These are phyloP conservation scores for Crossaster papposus DNA, from an alignment of 53 echinoderm and acorn worm species.

Conservation along the genomic window DNA sequence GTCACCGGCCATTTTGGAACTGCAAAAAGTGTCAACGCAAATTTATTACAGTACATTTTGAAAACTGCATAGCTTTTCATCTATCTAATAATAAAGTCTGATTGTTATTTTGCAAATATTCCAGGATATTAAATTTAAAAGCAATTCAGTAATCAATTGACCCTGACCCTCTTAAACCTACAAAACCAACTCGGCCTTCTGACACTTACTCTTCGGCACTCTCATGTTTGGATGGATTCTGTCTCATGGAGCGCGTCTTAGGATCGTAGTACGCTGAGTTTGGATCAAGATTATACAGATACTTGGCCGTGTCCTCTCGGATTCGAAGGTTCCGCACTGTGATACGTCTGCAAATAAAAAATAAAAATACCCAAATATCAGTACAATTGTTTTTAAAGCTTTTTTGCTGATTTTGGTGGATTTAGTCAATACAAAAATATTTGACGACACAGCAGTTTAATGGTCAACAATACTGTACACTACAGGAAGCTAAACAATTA, in stretches of 20 bases:
- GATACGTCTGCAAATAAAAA: conserved; percentile 72
- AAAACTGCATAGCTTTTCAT: too few relatives aligned
- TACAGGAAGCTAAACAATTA: not conserved
- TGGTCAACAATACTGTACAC: not conserved
- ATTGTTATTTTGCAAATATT: too few relatives aligned
- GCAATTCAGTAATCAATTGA: too few relatives aligned
- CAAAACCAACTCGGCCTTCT: too few relatives aligned
- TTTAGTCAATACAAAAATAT: not conserved
- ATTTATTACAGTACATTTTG: too few relatives aligned
- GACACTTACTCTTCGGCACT: conserved; percentile 89
- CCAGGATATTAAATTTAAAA: too few relatives aligned
- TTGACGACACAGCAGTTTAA: too few relatives aligned
- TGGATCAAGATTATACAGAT: conserved; percentile 84
- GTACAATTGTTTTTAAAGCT: not conserved
- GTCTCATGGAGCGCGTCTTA: conserved; percentile 97
- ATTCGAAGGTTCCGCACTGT: conserved; percentile 94
- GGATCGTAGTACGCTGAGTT: conserved; percentile 99
- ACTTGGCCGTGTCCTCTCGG: conserved; percentile 96
- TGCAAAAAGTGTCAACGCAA: conserved; percentile 31
- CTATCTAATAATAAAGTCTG: too few relatives aligned
- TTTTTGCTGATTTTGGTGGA: not conserved
- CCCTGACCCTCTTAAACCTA: too few relatives aligned
- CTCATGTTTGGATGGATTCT: conserved; percentile 73
- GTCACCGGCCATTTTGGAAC: conserved; percentile 88
- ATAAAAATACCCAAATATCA: not conserved